A percentile compares a stretch with the other conserved stretches of the same genome.
Conservation (phyloP, 2,113 vertebrate species). For the Ctenomys sociabilis region DNA sequence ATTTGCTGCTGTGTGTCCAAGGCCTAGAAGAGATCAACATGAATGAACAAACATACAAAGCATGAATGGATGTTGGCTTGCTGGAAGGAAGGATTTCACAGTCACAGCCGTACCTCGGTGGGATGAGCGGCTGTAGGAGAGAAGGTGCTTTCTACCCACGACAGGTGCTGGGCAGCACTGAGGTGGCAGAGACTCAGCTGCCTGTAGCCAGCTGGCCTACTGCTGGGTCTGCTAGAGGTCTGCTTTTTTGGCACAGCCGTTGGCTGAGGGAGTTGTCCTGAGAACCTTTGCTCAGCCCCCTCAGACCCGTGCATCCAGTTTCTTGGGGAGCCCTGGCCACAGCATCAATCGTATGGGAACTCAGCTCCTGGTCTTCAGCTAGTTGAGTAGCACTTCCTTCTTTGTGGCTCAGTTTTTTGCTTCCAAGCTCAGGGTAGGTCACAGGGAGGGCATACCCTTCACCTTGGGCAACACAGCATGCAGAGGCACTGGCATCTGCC, state of each 20-base stretch:
- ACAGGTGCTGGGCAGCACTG: background rate
- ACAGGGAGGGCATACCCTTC: background rate
- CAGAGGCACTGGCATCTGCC: background rate
- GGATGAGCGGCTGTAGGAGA: too few relatives aligned
- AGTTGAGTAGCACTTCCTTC: background rate
- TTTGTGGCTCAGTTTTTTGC: background rate
- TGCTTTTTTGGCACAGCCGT: background rate
- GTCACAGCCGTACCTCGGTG: background rate
- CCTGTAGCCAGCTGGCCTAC: background rate
- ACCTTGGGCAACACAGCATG: background rate
- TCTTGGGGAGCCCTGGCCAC: background rate
- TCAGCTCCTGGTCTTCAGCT: background rate
- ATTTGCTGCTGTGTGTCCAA: background rate
- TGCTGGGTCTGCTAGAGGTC: background rate
- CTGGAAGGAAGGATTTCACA: background rate
- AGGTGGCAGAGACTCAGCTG: background rate
- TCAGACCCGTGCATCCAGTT: rapidly evolving
- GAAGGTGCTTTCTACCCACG: background rate
- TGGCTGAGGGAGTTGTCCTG: background rate
- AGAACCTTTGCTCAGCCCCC: background rate
- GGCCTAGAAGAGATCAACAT: background rate
- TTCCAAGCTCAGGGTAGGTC: background rate
- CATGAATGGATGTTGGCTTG: background rate
- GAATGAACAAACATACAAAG: background rate
- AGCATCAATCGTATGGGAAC: rapidly evolving